Evolutionary conservation across 2,797 vertebrate genomes (phyloP), one percentile per base, ranked within the genome.

Genomic region (Crenichthys baileyi): DNA sequence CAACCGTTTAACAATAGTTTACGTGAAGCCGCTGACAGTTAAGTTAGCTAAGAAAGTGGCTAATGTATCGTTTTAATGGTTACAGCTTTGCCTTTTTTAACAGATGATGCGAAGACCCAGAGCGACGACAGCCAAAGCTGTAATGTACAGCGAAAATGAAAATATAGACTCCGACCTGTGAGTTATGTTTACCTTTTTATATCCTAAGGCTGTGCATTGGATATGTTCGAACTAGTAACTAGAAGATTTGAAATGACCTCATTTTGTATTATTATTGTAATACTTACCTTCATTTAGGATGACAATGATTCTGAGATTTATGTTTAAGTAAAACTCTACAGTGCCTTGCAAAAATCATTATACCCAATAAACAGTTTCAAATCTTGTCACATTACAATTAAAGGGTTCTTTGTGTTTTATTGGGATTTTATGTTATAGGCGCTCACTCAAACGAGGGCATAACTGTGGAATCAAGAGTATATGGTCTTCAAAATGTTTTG

Each of bases 101-200:
- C 81, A 93, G 91, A 94, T 90, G 91, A 89, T 65, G 77, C 85
- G 79, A 79, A 83, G 61, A 89, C 83, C 65, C 1, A 53, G 90
- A 85, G 48, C 85, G 76, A 41, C 88, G 24, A 87, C 86, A 12
- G 70, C 16, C 56, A 93, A 87, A 73, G 60, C n/a, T 71, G 81
- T 83, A 0, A 26, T 80, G 2, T 86, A 92, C 77, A 29, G 11
- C 16, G 87, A 80, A 53, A 68, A 56, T 70, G 72, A 79, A 18
- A 58, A 88, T 2, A 7, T 7, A 16, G 91, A 94, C 70, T 85
- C 90, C 0, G 92, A 94, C 75, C 5, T 80, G 93, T 95, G 76
- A 92, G 91, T 85, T 29, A 7, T 68, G 29, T 16, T 68, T 0
- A 44, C 39, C 0, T 20, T 48, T 72, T 79, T 11, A n/a, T 41